Base-by-base conservation (phyloP, 92 coral and sea anemone genomes). In the Siderastrea siderea region DNA sequence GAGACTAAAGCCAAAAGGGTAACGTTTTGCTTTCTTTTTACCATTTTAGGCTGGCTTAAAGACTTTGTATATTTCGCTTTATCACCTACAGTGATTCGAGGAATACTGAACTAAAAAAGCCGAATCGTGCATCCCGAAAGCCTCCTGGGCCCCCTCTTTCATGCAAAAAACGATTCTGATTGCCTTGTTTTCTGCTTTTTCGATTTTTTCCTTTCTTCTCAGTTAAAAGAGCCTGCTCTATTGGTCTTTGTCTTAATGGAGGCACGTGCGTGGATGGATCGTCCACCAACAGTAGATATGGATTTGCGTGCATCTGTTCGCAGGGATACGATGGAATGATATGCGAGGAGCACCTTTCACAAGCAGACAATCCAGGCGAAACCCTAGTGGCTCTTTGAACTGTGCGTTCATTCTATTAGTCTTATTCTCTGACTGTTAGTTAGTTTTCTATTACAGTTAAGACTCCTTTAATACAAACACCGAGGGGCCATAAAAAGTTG, bases 231-330 rank as follows among this genome's bases (percentile, higher is more conserved):
- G 94, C 98, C 10, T 98, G 99, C 58, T 76, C 85, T 3, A 63
- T 71, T 49, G 86, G 82, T 62, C 89, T 91, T 38, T 98, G 99
- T 76, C 83, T 92, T 53, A 98, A 98, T 54, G 99, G 98, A 43
- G 99, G 99, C 7, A 90, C 96, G 16, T 98, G 98, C 74, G 91
- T 96, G 8, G 98, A 92, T 78, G 92, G 95, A 61, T 61, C 69
- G 17, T 75, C 72, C 85, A 90, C 94, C 49, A 98, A 89, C 90
- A 93, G 96, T 81, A 88, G 57, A 71, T 95, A 91, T 71, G 99
- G 99, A 11, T 98, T 98, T 89, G 92, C 98, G 26, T 98, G 99
- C 71, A 80, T 94, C 54, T 98, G 99, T 76, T 89, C 88, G 47
- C 78, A 26, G 15, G 90, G 88, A 9, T 95, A 84, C 68, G 93